Base-by-base conservation (phyloP, 2,888 invertebrate species). In the Monochamus alternatus region DNA sequence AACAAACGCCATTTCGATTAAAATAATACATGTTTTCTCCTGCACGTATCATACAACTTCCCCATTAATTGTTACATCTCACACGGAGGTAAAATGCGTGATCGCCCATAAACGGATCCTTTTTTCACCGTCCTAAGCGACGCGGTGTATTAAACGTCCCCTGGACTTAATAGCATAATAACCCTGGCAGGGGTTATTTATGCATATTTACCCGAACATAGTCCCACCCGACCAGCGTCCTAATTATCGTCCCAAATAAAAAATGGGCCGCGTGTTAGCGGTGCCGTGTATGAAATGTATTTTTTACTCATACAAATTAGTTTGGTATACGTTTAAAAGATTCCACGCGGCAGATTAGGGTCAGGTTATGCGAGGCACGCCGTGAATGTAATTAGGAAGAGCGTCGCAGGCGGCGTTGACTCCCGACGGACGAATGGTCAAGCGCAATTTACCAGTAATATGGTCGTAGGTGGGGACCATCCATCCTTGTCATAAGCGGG, bases 401-500 rank as follows among this genome's bases (percentile, higher is more conserved):
- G 8, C 30, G 30, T 22, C 47, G 12, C 64, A n/a, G 30, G 22
- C 64, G 9, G 12, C 14, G 63, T 63, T 31, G 30, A 64, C 44
- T 64, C 64, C 47, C 64, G 12, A 2, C 22, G 64, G 64, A 64
- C 64, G 10, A 64, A 30, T 64, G 64, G 64, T 47, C 64, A 64
- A 30, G 64, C 47, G 64, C 64, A 64, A 64, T 64, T 64, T 64
- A 30, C 64, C 44, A 30, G 64, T 47, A 64, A 64, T 64, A 47
- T 47, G 47, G 32, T 63, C n/a, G 47, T 38, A 64, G 10, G 47
- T 64, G 12, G 14, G 47, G 47, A 31, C 44, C 64, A 64, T 64
- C 64, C 64, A 47, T 64, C 64, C 64, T 47, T 64, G 64, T 64
- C 64, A 64, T 64, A 47, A 64, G 64, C 14, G 64, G 47, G 64